Base-by-base conservation (phyloP, 2,888 invertebrate genomes). In the Athripsodes cinereus region DNA sequence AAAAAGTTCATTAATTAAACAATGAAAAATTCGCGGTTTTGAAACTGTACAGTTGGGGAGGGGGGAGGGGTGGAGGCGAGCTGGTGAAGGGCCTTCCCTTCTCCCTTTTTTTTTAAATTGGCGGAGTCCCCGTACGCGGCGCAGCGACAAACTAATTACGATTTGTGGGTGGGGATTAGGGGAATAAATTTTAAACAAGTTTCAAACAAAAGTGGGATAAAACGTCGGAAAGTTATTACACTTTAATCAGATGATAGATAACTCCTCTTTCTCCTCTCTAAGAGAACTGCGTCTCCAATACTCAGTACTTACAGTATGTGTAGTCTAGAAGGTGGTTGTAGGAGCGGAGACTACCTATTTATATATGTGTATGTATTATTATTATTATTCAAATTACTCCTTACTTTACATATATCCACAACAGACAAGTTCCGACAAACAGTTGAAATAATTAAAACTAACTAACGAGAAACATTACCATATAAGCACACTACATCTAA, bases 161-260 rank as follows among this genome's bases (percentile, higher is more conserved):
- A 55, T 48, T 48, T 49, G 44, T 44, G 44, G 44, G 44, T 8
- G n/a, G 44, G 44, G 44, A 18, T 13, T 18, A 44, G 44, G 31
- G 55, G 55, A 55, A 55, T 48, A 55, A 55, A 55, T 16, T 44
- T 44, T 16, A 44, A 26, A 26, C 26, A 26, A 44, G 44, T 44
- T 44, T 16, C 44, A 16, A 44, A 26, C 26, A 26, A 26, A 26
- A 26, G 55, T 49, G 49, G 49, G 49, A 49, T 55, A 55, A 48
- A 55, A 55, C 55, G 55, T 55, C 48, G 48, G 31, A 54, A 54
- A 55, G 55, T 55, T 55, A 55, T 55, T 55, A 47, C 55, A 35
- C 48, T 26, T 26, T 55, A 55, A 55, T 55, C 55, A 55, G 55
- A 55, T 55, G 55, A 55, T 55, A 55, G 55, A 55, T 55, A 55